Evolutionary conservation across 2,113 vertebrate species (phyloP), one percentile per base, ranked within the genome.

Genomic region (Dinomys branickii): DNA sequence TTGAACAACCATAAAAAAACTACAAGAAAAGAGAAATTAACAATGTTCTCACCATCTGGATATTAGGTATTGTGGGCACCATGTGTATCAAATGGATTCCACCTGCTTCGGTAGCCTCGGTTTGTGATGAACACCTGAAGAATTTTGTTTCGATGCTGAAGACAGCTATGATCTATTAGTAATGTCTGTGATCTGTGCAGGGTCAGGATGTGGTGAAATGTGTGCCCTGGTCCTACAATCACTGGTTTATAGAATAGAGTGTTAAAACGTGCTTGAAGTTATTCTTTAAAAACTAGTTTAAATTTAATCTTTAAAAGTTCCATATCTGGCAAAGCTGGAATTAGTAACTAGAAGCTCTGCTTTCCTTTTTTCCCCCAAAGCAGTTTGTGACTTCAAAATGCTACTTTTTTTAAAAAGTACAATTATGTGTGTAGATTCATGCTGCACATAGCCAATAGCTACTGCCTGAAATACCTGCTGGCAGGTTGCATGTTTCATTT

Each of bases 381-480:
- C 94, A 97, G 93, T 96, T 92, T 96, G 67, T 95, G 87, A 97
- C 96, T 97, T 96, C 84, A 97, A 91, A 96, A 85, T 94, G 80
- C 90, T 96, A 69, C 83, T 94, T 14, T 61, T 28, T 91, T 7
- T 59, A 41, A 50, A 75, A 35, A 52, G 38, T 69, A 10, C 69
- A 94, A 58, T 92, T 91, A 89, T 95, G 54, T 93, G 84, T 95
- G 80, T 94, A 71, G 91, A 91, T 88, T 91, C 2, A 0, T 12
- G 2, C 63, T 67, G 75, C 95, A 95, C 94, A 71, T 19, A 90
- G 91, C 95, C 93, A 95, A 92, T 78, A 88, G 89, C 93, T 91
- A 84, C 56, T 20, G n/a, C 93, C 69, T n/a, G 63, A 95, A 94
- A 88, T 90, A 94, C 84, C 91, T 97, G 95, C 93, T 96, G 87